A percentile compares a stretch with the other conserved stretches of the same genome.
Evolutionary conservation across 2,113 vertebrate genomes (phyloP).

Genomic region (Nothoprocta pentlandii): DNA sequence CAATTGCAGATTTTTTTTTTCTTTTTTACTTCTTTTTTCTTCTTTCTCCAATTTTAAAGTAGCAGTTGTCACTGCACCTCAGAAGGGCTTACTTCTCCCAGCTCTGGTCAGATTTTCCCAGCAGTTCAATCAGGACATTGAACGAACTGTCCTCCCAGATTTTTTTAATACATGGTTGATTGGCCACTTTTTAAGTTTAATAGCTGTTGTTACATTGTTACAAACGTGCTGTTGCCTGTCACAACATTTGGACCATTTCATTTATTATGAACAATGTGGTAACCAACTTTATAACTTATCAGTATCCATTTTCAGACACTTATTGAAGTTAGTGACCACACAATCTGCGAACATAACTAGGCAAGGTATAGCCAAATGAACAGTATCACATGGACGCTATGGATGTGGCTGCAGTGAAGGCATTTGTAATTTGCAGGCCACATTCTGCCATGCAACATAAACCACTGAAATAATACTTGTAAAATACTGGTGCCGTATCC

Average conservation of each 20-base stretch:
- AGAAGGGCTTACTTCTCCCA: not conserved
- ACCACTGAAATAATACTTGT: not conserved
- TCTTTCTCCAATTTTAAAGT: not conserved
- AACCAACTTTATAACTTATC: not conserved
- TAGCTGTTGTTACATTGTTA: not conserved
- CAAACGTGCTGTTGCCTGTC: not conserved
- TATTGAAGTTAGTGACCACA: conserved; percentile 8
- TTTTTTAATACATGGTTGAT: not conserved
- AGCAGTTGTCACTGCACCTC: not conserved
- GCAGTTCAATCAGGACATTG: not conserved
- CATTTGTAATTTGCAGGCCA: not conserved
- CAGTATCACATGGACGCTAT: not conserved
- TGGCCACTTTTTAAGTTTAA: not conserved
- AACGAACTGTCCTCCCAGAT: not conserved
- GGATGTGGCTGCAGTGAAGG: not conserved
- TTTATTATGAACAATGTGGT: not conserved
- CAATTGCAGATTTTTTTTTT: no score
- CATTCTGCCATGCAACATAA: fast-evolving
- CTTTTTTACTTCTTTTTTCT: not conserved
- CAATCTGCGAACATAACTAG: not conserved
- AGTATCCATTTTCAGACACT: not conserved
- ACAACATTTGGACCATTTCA: not conserved
- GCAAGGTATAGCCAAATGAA: not conserved
- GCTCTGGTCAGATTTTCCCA: not conserved
- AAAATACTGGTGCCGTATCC: not conserved